Conservation (phyloP, 2,888 invertebrate species). For the Nephrotoma appendiculata region DNA sequence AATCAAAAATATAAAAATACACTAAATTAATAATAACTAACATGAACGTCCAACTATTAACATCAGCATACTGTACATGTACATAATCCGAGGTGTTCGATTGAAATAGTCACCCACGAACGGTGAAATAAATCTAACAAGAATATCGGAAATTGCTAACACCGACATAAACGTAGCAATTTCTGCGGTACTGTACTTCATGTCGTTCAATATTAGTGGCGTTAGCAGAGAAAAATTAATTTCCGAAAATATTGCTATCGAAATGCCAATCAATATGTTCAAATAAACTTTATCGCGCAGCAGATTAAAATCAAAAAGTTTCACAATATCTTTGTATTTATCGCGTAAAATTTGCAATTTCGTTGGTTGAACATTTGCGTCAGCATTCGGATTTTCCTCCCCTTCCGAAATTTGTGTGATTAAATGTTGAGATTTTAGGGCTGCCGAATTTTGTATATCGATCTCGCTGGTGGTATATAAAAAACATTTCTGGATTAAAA, state of each 20-base stretch:
- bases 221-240: conserved; percentile 50
- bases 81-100: conserved; percentile 47
- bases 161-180: conserved; percentile 41
- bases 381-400: background rate
- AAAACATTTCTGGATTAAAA: background rate
- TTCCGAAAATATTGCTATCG: conserved; percentile 52
- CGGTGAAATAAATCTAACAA: conserved; percentile 47
- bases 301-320: conserved; percentile 44
- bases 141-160: conserved; percentile 31
- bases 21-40: conserved; percentile 32
- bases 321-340: background rate
- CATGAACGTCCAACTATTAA: conserved; percentile 45
- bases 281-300: conserved; percentile 52
- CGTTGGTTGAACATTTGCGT: background rate
- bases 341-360: background rate
- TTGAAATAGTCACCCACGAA: conserved; percentile 49
- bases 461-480: background rate
- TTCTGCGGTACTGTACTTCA: conserved; percentile 39
- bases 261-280: conserved; percentile 50
- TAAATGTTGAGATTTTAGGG: background rate
- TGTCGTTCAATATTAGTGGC: conserved; percentile 51
- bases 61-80: conserved; percentile 42
- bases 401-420: background rate
- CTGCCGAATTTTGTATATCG: background rate
- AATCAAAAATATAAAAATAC: background rate